Percentiles rank a stretch among this genome's conserved stretches.
phyloP scores from a whole-genome alignment of 30 jellyfish, hydroid and myxozoan species.

The Hydractinia echinata region DNA sequence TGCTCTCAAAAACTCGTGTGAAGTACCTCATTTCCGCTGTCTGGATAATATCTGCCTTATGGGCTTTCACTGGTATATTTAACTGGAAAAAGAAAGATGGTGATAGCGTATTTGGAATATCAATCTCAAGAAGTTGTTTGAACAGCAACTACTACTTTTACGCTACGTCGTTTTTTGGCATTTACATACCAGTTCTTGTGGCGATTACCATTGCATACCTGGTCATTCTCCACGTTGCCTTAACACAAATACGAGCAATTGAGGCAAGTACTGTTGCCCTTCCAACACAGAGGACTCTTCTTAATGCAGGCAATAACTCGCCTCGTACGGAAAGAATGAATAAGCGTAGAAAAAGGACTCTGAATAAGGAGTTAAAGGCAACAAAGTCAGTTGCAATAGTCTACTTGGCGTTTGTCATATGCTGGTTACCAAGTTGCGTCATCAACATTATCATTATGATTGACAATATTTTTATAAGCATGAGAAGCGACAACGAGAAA shows the following conservation, averaged over 20 bases:
- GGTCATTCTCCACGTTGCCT: constrained; percentile 49
- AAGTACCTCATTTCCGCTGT: constrained; percentile 27
- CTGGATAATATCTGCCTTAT: constrained; percentile 67
- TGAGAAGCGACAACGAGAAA: constrained; percentile 25
- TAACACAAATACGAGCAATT: constrained; percentile 60
- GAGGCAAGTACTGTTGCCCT: constrained; percentile 18
- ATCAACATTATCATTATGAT: constrained; percentile 37
- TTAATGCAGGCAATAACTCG: not conserved
- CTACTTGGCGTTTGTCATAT: constrained; percentile 67
- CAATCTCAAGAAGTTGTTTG: constrained; percentile 27
- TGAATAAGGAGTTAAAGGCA: constrained; percentile 56
- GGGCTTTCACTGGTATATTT: constrained; percentile 64
- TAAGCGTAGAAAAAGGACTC: constrained; percentile 17
- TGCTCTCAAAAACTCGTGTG: constrained; percentile 52
- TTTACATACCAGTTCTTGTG: constrained; percentile 54
- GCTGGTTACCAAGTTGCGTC: constrained; percentile 85
- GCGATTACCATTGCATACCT: constrained; percentile 60
- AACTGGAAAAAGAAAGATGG: constrained; percentile 37
- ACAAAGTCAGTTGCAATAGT: constrained; percentile 76
- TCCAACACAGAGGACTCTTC: not conserved
- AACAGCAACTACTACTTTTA: constrained; percentile 44
- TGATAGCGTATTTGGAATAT: not conserved
- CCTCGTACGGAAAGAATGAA: not conserved
- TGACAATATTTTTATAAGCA: constrained; percentile 34
- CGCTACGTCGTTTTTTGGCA: constrained; percentile 24